Evolutionary conservation across 2,113 vertebrate genomes (phyloP).

Genomic region (Callithrix jacchus): DNA sequence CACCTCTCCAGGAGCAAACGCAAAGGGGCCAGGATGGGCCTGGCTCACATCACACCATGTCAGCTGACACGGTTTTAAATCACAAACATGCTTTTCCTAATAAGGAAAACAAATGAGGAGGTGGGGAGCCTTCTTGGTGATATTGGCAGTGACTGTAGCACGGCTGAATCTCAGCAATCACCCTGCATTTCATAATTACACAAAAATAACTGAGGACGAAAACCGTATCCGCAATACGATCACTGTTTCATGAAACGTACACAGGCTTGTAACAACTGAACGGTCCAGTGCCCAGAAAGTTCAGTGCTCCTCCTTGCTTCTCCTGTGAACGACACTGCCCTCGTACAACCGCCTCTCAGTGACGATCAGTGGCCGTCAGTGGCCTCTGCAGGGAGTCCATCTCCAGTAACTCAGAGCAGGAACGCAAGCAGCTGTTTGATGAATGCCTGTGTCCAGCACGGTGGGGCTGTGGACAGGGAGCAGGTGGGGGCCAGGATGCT

Average conservation of each 20-base stretch:
- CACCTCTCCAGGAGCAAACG: background rate
- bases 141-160: too few species aligned
- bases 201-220: background rate
- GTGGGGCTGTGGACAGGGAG: background rate
- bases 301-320: background rate
- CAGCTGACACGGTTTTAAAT: background rate
- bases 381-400: background rate
- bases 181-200: background rate
- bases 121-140: background rate
- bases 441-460: background rate
- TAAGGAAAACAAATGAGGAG: background rate
- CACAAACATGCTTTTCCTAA: background rate
- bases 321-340: background rate
- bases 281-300: background rate
- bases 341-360: background rate
- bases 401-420: background rate
- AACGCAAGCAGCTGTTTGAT: background rate
- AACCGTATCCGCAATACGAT: background rate
- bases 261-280: background rate
- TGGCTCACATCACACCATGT: background rate
- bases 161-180: too few species aligned
- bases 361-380: background rate
- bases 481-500: background rate
- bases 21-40: fast-evolving
- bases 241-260: background rate